phyloP scores from a whole-genome alignment of 2,797 vertebrate genomes.

The Falco columbarius region DNA sequence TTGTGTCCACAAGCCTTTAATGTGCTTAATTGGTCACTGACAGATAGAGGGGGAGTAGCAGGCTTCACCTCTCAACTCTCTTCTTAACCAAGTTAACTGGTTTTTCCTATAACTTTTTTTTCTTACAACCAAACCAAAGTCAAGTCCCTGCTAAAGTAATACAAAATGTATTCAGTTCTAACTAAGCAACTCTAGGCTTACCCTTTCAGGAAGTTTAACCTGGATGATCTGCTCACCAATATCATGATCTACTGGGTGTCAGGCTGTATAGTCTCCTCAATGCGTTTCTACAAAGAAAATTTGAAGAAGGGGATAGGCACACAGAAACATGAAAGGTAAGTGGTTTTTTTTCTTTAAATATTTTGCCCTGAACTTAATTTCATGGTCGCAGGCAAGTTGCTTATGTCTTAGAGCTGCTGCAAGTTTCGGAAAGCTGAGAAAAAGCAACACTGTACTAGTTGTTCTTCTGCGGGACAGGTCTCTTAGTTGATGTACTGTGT shows the following conservation, averaged over 20 bases:
- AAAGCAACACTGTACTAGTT: background rate
- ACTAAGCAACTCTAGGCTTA: background rate
- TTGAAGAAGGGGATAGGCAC: conserved; percentile 11
- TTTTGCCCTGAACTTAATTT: background rate
- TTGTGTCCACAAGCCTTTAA: background rate
- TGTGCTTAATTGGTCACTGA: background rate
- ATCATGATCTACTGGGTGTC: conserved; percentile 83
- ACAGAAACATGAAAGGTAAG: conserved; percentile 72
- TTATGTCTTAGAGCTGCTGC: background rate
- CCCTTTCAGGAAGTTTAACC: conserved; percentile 72
- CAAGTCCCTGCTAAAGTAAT: background rate
- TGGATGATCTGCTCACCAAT: conserved; percentile 81
- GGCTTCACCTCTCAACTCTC: background rate
- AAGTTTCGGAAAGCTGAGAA: background rate
- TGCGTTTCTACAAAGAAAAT: conserved; percentile 81
- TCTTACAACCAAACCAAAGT: background rate
- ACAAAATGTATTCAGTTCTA: background rate
- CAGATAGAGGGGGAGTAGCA: background rate
- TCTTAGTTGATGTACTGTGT: background rate
- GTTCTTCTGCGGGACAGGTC: background rate
- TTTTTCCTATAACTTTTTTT: background rate
- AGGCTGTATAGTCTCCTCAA: conserved; percentile 69
- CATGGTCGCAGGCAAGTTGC: background rate
- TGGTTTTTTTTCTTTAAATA: background rate
- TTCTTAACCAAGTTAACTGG: background rate